Base-by-base conservation (phyloP, 2,113 vertebrate genomes). In the Leucosticte australis region DNA sequence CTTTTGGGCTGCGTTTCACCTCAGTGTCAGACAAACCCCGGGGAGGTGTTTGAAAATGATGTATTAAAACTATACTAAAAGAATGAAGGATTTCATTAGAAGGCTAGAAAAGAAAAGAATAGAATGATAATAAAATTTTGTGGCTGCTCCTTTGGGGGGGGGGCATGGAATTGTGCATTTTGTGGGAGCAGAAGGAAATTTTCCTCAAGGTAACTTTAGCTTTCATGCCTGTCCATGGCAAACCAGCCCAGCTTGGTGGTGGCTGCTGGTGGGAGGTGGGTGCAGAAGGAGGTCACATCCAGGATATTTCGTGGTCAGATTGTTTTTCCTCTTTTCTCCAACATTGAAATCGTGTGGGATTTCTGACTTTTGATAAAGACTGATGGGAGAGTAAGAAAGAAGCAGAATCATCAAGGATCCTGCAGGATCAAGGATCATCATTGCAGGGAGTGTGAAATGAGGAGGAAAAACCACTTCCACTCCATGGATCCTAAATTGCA, bases 271-370 rank as follows among this genome's bases (percentile, higher is more conserved):
- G 68, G 57, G 22, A 84, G 22, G 3, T 13, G 35, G 27, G 21
- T 35, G 8, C 55, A 55, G 60, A 7, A 89, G 33, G 11, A 67
- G 7, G 6, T 39, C 0, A 11, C 49, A 67, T 20, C 41, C 31
- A 21, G 52, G 64, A 2, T n/a, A 3, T 62, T 90, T 76, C 0
- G 0, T 37, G 30, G 13, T 22, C 28, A 18, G 0, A 0, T 67
- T 50, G 11, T 21, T 63, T 77, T n/a, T 30, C 13, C 27, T 42
- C 60, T 55, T 12, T 21, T 22, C 37, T 62, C 27, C 1, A 1
- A 0, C 35, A 10, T 1, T 3, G 26, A 49, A 53, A 17, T 53
- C 15, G 8, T 2, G 4, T 0, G 1, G 7, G 5, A 5, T 56
- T 71, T 79, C 18, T 68, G 49, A 19, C 37, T 74, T 59, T 55